phyloP scores from a whole-genome alignment of 2,888 invertebrate species.

The Sminthurides aquaticus region DNA sequence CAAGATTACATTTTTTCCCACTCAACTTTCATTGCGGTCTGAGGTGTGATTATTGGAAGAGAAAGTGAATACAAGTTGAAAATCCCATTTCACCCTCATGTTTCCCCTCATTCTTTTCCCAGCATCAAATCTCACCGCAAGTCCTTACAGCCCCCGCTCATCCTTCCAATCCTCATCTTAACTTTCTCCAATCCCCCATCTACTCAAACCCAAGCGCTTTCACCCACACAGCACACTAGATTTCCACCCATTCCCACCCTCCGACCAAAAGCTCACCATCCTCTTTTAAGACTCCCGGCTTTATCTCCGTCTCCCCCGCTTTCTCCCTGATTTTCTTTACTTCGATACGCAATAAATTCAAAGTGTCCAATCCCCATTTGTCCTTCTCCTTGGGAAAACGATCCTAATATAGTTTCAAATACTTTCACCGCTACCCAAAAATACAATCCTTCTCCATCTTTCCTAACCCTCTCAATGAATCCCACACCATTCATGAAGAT shows the following conservation, averaged over 20 bases:
- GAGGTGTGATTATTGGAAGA: neutral
- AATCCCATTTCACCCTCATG: neutral
- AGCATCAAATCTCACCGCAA: no score
- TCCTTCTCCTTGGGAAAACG: no score
- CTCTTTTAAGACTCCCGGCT: no score
- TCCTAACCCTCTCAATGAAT: no score
- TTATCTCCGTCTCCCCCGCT: no score
- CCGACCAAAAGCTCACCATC: neutral
- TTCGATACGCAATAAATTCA: slow-evolving; percentile 14
- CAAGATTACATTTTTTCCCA: neutral
- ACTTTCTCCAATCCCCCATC: neutral
- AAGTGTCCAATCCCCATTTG: slow-evolving; percentile 20
- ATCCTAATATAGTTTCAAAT: no score
- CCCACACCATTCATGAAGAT: no score
- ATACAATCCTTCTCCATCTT: no score
- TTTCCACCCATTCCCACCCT: neutral
- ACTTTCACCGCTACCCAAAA: no score
- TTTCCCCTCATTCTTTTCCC: neutral
- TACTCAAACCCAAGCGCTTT: neutral
- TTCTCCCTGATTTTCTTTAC: neutral
- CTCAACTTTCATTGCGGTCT: neutral
- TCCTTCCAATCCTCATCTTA: neutral
- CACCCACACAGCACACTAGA: neutral
- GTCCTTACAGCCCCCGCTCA: neutral
- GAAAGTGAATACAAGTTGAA: neutral